A percentile compares a stretch with the other conserved stretches of the same genome.
Evolutionary conservation across 2,113 vertebrate genomes (phyloP).

Genomic region (Promerops cafer): DNA sequence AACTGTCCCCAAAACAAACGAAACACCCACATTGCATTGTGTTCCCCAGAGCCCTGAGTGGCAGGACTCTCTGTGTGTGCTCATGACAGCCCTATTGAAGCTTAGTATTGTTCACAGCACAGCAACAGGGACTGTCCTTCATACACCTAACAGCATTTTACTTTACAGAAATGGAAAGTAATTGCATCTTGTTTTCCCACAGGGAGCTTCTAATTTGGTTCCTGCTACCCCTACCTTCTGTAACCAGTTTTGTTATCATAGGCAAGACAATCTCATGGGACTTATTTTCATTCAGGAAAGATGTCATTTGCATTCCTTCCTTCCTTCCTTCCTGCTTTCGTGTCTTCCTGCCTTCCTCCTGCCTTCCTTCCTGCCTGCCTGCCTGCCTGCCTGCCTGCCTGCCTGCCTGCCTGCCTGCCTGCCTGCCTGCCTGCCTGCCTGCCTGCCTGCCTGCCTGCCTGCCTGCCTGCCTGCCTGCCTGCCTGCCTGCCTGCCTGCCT

Average conservation of each 20-base stretch:
- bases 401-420: accelerated
- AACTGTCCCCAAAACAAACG: background rate
- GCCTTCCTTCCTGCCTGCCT: accelerated
- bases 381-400: accelerated
- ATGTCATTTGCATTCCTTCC: background rate
- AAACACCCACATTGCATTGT: background rate
- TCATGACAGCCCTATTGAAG: background rate
- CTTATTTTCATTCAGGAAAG: background rate
- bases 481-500: accelerated
- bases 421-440: accelerated
- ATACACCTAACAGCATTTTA: background rate
- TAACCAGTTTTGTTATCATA: background rate
- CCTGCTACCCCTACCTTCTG: background rate
- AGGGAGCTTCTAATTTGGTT: background rate
- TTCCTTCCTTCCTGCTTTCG: too few relatives aligned
- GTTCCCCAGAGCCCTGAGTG: background rate
- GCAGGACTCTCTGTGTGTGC: background rate
- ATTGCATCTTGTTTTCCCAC: background rate
- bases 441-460: accelerated
- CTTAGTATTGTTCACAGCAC: background rate
- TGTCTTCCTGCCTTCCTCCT: too few relatives aligned
- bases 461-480: accelerated
- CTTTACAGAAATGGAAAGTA: background rate
- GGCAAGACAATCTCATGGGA: background rate
- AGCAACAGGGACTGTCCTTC: background rate